phyloP scores from a whole-genome alignment of 2,113 vertebrate genomes.

The Malurus melanocephalus region DNA sequence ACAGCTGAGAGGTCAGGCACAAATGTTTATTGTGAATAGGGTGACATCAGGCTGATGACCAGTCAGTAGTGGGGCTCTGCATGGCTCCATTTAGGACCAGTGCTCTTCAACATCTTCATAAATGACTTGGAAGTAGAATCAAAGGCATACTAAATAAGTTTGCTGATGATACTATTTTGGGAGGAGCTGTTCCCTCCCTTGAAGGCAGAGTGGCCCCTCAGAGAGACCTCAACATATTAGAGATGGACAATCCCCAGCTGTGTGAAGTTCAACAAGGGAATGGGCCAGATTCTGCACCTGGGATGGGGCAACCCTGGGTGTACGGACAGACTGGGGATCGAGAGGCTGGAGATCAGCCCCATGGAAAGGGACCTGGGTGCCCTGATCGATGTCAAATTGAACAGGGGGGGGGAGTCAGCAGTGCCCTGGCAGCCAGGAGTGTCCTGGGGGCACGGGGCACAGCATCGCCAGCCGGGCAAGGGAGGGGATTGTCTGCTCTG shows the following conservation, averaged over 20 bases:
- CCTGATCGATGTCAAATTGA: fast-evolving
- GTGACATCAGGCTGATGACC: background rate
- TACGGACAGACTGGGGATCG: background rate
- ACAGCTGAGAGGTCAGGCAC: background rate
- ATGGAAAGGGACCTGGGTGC: background rate
- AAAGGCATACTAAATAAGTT: background rate
- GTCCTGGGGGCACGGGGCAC: background rate
- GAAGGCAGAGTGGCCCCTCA: background rate
- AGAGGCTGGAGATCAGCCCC: background rate
- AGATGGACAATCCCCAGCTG: background rate
- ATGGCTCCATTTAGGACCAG: fast-evolving
- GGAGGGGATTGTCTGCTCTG: background rate
- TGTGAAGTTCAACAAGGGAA: background rate
- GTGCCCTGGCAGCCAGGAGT: background rate
- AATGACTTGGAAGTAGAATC: fast-evolving
- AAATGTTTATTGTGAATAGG: background rate
- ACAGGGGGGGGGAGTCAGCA: fast-evolving
- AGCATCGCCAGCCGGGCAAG: background rate
- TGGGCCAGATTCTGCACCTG: fast-evolving
- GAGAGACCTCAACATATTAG: background rate
- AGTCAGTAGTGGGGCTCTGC: background rate
- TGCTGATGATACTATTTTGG: background rate
- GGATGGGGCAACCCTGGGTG: fast-evolving
- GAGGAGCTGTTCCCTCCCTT: background rate
- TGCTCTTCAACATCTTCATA: background rate